A percentile compares a stretch with the other conserved stretches of the same genome.
Conservation (phyloP, 2,888 invertebrate species). For the Amorpha juglandis region DNA sequence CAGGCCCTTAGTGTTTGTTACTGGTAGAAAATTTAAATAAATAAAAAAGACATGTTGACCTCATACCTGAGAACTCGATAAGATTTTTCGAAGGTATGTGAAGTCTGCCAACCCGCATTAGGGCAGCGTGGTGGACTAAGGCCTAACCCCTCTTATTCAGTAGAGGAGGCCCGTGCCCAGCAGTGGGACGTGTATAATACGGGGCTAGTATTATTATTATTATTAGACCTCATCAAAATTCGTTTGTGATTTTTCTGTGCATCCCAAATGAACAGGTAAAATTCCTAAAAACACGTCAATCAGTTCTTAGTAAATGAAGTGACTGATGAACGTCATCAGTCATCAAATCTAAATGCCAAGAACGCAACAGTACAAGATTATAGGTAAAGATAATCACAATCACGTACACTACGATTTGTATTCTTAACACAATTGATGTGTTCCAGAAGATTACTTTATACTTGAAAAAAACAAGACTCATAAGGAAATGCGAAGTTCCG, state of each 20-base stretch:
- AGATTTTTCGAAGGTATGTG: no score
- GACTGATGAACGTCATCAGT: no score
- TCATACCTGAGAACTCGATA: no score
- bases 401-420: slow-evolving; percentile 12
- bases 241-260: background rate
- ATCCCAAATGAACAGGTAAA: background rate
- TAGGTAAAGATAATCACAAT: background rate
- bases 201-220: no score
- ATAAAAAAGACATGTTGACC: no score
- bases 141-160: no score
- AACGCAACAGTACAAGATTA: background rate
- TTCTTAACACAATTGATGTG: slow-evolving; percentile 7
- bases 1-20: no score
- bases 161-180: no score
- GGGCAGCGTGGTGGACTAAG: no score
- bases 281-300: background rate
- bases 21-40: no score
- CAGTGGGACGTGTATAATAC: no score
- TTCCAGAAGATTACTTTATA: slow-evolving; percentile 17
- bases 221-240: background rate
- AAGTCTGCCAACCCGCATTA: no score
- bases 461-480: slow-evolving; percentile 7
- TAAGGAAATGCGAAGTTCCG: slow-evolving; percentile 8
- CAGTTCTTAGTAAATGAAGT: background rate
- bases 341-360: background rate